phyloP scores from a whole-genome alignment of 2,113 vertebrate genomes.

The Corythaixoides concolor region DNA sequence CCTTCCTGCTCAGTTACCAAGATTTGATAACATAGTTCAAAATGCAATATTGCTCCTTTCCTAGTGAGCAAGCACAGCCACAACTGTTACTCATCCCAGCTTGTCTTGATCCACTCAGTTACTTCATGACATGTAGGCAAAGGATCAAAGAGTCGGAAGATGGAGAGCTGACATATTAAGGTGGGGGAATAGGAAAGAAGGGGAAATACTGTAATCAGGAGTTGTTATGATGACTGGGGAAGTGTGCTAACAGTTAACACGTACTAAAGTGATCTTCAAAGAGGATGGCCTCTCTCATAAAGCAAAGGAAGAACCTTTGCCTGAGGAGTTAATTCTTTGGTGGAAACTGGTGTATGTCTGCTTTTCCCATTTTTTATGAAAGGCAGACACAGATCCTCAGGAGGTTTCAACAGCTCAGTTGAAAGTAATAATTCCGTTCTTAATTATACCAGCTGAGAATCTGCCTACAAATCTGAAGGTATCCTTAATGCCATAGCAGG shows the following conservation, averaged over 20 bases:
- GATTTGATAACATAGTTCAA: not conserved
- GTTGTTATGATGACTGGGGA: not conserved
- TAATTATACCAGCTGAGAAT: not conserved
- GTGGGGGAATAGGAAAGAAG: not conserved
- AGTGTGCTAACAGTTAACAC: not conserved
- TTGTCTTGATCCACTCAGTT: constrained; percentile 30
- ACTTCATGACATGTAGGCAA: not conserved
- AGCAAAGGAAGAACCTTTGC: not conserved
- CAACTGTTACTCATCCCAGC: not conserved
- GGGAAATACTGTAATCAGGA: not conserved
- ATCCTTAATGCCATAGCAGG: not conserved
- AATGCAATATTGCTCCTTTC: not conserved
- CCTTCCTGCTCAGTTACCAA: not conserved
- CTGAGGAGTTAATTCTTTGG: not conserved
- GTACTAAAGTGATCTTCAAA: not conserved
- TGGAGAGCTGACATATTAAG: not conserved
- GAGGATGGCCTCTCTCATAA: not conserved
- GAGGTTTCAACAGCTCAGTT: not conserved
- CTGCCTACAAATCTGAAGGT: not conserved
- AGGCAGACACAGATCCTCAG: not conserved
- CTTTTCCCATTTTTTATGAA: not conserved
- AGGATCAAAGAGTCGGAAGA: not conserved
- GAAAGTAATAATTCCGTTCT: not conserved
- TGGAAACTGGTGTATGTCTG: not conserved
- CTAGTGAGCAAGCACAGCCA: not conserved